A percentile compares a stretch with the other conserved stretches of the same genome.
Conservation (phyloP, 2,888 invertebrate genomes). For the Drosophila silvestris region DNA sequence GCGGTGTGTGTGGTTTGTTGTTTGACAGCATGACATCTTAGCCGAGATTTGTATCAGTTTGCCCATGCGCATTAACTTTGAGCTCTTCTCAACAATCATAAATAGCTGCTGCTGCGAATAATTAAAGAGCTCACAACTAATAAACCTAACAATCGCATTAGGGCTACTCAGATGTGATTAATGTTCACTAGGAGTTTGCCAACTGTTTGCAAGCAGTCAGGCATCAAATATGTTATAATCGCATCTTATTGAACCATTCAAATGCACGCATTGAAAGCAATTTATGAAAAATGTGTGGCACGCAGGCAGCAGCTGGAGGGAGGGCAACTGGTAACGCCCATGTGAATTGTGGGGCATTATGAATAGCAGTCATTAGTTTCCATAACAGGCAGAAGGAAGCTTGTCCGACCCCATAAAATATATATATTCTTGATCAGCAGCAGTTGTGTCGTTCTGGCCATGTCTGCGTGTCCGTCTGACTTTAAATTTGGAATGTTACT, state of each 20-base stretch:
- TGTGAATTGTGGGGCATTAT: background rate
- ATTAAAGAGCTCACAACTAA: constrained; percentile 35
- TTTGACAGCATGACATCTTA: constrained; percentile 50
- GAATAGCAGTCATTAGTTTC: background rate
- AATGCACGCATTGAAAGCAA: background rate
- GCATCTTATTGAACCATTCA: background rate
- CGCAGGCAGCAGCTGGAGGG: background rate
- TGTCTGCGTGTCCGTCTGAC: background rate
- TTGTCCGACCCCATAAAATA: background rate
- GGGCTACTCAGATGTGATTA: background rate
- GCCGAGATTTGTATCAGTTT: constrained; percentile 46
- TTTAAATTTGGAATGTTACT: background rate
- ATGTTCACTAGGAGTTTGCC: background rate
- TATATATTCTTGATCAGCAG: background rate
- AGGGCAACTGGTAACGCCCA: background rate
- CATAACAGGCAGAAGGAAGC: background rate
- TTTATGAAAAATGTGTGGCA: background rate
- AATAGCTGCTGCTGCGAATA: constrained; percentile 46
- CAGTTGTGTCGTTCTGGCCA: too few relatives aligned
- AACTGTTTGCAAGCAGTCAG: background rate
- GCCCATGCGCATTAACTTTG: constrained; percentile 38
- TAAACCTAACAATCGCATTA: constrained; percentile 1
- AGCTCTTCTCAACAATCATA: constrained; percentile 28
- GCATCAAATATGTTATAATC: background rate
- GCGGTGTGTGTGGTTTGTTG: constrained; percentile 3